Evolutionary conservation across 2,113 vertebrate species (phyloP).

Genomic region (Nothoprocta perdicaria): DNA sequence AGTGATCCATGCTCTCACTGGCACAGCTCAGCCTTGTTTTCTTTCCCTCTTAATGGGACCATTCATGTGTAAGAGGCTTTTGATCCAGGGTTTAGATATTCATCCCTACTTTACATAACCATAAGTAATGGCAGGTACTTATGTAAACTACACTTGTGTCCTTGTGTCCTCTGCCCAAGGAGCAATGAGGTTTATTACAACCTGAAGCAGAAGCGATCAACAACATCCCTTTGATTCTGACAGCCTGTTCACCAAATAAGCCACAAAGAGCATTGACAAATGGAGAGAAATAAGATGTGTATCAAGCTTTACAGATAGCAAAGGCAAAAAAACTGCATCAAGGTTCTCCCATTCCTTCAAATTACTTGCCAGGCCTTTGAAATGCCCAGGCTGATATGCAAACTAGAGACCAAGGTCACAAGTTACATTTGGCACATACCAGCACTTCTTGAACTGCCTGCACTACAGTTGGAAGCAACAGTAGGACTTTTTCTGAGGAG

Average conservation of each 20-base stretch:
- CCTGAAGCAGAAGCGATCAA: slow-evolving; percentile 41
- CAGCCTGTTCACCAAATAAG: background rate
- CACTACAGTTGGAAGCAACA: background rate
- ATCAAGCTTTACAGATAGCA: background rate
- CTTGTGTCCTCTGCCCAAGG: background rate
- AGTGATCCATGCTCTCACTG: slow-evolving; percentile 68
- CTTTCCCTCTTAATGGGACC: slow-evolving; percentile 43
- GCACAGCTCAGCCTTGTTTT: slow-evolving; percentile 40
- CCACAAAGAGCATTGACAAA: background rate
- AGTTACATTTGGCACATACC: background rate
- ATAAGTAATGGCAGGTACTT: slow-evolving; percentile 61
- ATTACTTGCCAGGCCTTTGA: background rate
- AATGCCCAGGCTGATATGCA: background rate
- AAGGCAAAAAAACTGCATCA: background rate
- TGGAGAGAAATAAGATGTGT: background rate
- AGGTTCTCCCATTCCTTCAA: background rate
- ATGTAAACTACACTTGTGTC: slow-evolving; percentile 53
- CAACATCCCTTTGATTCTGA: slow-evolving; percentile 13
- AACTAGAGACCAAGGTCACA: background rate
- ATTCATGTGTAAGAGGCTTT: slow-evolving; percentile 78
- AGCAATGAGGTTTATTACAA: slow-evolving; percentile 14
- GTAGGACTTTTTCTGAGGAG: background rate
- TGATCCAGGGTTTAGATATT: slow-evolving; percentile 74
- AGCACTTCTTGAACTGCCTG: background rate
- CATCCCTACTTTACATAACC: slow-evolving; percentile 70